Conservation (phyloP, 2,113 vertebrate species). For the Potamarius usumacintae region DNA sequence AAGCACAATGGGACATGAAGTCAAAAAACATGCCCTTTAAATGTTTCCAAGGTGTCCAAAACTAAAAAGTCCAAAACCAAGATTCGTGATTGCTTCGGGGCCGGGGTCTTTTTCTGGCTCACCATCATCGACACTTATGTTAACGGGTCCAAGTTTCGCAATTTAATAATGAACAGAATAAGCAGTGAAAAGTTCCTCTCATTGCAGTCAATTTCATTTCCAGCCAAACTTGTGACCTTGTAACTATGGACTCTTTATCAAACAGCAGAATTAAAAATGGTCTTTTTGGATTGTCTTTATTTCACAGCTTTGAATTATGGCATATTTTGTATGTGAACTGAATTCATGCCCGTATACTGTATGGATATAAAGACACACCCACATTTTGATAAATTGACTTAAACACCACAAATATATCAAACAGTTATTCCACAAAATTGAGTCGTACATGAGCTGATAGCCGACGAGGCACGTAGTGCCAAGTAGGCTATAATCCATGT, state of each 20-base stretch:
- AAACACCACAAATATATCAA: not conserved
- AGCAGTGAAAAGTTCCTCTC: not conserved
- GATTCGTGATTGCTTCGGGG: not conserved
- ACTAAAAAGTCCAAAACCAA: not conserved
- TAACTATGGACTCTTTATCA: not conserved
- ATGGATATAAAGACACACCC: not conserved
- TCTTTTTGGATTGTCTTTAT: not conserved
- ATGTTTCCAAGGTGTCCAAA: not conserved
- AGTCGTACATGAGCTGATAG: too few relatives aligned
- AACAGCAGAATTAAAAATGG: not conserved
- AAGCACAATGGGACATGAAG: not conserved
- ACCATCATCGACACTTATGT: not conserved
- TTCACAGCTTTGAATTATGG: not conserved
- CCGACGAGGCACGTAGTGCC: too few relatives aligned
- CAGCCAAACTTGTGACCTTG: not conserved
- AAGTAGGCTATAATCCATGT: too few relatives aligned
- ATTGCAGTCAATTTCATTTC: not conserved
- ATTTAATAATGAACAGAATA: not conserved
- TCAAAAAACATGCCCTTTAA: not conserved
- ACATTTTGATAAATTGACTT: not conserved
- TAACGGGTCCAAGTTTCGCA: not conserved
- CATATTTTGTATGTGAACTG: not conserved
- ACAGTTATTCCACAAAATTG: too few relatives aligned
- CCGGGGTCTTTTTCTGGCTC: not conserved
- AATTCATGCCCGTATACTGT: not conserved